Evolutionary conservation across 2,113 vertebrate genomes (phyloP).

Genomic region (Oriolus oriolus): DNA sequence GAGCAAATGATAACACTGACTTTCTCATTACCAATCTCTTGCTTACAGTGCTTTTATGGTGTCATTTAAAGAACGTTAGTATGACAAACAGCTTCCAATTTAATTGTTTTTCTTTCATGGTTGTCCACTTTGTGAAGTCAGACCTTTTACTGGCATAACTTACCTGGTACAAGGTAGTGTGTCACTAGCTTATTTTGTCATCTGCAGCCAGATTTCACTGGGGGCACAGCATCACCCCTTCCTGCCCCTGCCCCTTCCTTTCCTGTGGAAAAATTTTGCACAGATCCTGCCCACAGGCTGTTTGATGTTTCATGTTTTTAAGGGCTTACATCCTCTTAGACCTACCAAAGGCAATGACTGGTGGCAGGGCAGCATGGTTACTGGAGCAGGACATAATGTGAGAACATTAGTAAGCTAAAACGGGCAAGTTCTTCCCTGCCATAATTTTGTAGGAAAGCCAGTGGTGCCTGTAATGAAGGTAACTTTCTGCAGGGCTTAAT

Average conservation of each 20-base stretch:
- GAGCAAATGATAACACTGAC: not conserved
- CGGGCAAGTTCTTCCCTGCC: not conserved
- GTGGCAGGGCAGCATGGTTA: not conserved
- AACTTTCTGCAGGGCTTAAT: not conserved
- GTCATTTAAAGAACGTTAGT: not conserved
- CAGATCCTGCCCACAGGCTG: accelerated
- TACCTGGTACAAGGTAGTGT: not conserved
- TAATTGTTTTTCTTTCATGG: not conserved
- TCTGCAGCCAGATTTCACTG: not conserved
- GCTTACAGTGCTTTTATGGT: not conserved
- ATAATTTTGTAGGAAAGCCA: not conserved
- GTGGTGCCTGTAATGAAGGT: not conserved
- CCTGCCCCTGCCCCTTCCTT: no score
- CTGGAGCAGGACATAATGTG: not conserved
- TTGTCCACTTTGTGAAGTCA: not conserved
- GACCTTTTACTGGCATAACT: not conserved
- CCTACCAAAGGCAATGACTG: not conserved
- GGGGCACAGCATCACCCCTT: not conserved
- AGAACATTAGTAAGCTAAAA: not conserved
- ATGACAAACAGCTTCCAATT: not conserved
- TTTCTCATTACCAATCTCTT: not conserved
- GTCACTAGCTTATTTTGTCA: not conserved
- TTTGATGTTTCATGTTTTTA: not conserved
- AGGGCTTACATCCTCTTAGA: not conserved
- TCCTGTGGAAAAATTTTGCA: not conserved